Percentiles rank a stretch among this genome's conserved stretches.
These are phyloP conservation scores for Polypterus senegalus DNA, from an alignment of 2,113 vertebrate genomes.

Conservation along the genomic window DNA sequence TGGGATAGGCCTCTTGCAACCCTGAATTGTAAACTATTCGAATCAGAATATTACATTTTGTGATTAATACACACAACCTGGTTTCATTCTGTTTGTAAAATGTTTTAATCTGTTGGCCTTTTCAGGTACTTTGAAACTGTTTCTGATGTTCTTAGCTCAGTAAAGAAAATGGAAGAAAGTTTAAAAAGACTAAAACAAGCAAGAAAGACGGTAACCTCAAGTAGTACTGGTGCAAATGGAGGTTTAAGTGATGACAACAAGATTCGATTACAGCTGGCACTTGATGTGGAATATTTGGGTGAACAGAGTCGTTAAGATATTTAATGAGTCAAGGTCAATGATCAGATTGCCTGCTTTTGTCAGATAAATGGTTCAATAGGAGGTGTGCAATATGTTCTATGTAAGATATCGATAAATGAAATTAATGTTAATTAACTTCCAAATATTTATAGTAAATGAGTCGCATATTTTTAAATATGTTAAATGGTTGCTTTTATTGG, in stretches of 20 bases:
- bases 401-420: no score
- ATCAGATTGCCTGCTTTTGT: no score
- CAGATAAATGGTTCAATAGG: neutral
- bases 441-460: no score
- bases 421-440: no score
- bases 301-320: conserved; percentile 56
- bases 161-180: conserved; percentile 96
- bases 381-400: neutral
- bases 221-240: conserved; percentile 42
- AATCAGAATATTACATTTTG: no score
- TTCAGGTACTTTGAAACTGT: conserved; percentile 87
- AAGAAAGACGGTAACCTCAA: conserved; percentile 48
- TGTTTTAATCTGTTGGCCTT: conserved; percentile 2
- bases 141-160: conserved; percentile 83
- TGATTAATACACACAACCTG: no score
- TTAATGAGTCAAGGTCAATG: no score
- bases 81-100: neutral
- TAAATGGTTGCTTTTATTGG: no score
- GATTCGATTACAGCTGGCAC: conserved; percentile 81
- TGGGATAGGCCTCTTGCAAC: no score
- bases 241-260: conserved; percentile 86
- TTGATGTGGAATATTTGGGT: conserved; percentile 78
- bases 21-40: no score
- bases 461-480: no score
- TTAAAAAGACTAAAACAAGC: conserved; percentile 90